Conservation (phyloP, 2,888 invertebrate species). For the Agonopterix alstromeriana region DNA sequence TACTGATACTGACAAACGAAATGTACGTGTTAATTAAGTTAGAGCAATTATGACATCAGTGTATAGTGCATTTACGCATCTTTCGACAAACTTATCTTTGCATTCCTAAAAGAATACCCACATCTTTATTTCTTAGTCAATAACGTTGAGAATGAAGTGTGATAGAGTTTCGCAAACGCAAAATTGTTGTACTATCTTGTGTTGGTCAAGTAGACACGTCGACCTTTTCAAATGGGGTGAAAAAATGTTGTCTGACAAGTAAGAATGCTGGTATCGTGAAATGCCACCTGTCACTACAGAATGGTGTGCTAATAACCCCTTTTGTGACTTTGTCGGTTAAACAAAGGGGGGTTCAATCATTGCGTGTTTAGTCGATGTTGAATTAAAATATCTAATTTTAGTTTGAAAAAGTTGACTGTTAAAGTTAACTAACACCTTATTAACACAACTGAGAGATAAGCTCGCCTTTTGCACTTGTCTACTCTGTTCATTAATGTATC, state of each 20-base stretch:
- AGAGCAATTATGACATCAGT: conserved; percentile 49
- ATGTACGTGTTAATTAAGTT: conserved; percentile 49
- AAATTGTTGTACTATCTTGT: conserved; percentile 8
- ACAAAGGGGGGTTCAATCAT: conserved; percentile 21
- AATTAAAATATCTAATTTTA: background rate
- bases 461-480: background rate
- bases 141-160: background rate
- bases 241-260: conserved; percentile 37
- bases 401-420: background rate
- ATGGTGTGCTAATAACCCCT: conserved; percentile 27
- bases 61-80: conserved; percentile 25
- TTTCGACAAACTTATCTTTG: conserved; percentile 10
- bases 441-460: background rate
- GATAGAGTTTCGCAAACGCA: conserved; percentile 3
- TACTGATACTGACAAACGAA: conserved; percentile 36
- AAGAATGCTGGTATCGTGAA: conserved; percentile 38
- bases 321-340: conserved; percentile 29
- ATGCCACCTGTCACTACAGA: conserved; percentile 47
- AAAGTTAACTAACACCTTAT: background rate
- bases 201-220: conserved; percentile 28
- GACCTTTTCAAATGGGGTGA: conserved; percentile 45
- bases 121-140: background rate
- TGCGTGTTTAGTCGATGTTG: conserved; percentile 13
- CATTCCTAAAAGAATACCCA: background rate
- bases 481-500: background rate